Evolutionary conservation across 2,888 invertebrate genomes (phyloP).

Genomic region (Campoletis raptor): DNA sequence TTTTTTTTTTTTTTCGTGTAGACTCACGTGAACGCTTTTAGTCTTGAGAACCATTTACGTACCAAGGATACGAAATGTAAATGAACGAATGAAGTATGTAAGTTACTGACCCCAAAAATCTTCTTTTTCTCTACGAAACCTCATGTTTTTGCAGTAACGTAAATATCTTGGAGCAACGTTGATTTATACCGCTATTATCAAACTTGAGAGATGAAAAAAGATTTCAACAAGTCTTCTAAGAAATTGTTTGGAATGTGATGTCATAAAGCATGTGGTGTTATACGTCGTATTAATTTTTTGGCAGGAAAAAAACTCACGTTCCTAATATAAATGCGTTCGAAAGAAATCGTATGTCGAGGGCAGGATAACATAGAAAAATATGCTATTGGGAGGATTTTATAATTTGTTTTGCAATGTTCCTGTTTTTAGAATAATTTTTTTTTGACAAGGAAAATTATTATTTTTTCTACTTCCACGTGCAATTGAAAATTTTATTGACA

Average conservation of each 20-base stretch:
- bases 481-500: background rate
- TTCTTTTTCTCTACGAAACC: conserved; percentile 9
- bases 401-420: background rate
- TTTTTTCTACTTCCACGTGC: background rate
- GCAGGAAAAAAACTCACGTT: background rate
- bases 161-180: conserved; percentile 32
- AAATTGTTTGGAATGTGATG: conserved; percentile 26
- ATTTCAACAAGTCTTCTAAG: conserved; percentile 17
- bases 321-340: background rate
- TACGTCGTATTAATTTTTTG: background rate
- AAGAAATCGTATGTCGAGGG: background rate
- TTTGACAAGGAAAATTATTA: background rate
- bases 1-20: background rate
- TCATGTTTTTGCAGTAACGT: background rate
- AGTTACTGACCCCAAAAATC: conserved; percentile 24
- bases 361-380: background rate
- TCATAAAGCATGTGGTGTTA: background rate
- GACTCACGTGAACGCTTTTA: background rate
- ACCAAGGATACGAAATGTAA: conserved; percentile 1
- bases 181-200: conserved; percentile 25
- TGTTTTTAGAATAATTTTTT: background rate
- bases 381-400: background rate
- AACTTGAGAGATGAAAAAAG: conserved; percentile 16
- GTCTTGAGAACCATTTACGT: background rate
- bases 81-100: background rate